Evolutionary conservation across 2,113 vertebrate species (phyloP).

Genomic region (Entomyzon cyanotis): DNA sequence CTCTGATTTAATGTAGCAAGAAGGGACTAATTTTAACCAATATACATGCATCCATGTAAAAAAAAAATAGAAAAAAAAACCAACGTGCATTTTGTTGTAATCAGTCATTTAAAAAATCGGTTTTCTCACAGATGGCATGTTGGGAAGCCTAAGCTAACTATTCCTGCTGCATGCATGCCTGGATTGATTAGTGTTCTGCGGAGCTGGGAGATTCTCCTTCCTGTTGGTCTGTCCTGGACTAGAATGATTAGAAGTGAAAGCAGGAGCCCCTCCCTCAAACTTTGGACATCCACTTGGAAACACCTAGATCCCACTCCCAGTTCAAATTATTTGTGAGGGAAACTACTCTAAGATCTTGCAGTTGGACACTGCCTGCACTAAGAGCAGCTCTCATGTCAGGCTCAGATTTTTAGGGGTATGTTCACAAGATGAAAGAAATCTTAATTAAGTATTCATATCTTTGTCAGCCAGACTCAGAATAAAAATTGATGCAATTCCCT

Average conservation of each 20-base stretch:
- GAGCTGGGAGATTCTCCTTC: not conserved
- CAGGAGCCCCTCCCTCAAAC: not conserved
- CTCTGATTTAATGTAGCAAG: not conserved
- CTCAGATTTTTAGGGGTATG: conserved; percentile 9
- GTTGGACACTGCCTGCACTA: not conserved
- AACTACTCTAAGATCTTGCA: not conserved
- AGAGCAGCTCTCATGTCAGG: not conserved
- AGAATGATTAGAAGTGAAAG: not conserved
- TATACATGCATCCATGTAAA: not conserved
- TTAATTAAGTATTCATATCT: conserved; percentile 53
- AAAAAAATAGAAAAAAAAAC: not conserved
- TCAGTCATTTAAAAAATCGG: not conserved
- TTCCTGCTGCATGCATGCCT: not conserved
- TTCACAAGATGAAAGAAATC: conserved; percentile 29
- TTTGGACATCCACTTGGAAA: not conserved
- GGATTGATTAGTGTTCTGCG: not conserved
- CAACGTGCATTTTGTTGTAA: not conserved
- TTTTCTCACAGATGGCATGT: not conserved
- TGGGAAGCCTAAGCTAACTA: not conserved
- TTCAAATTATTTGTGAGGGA: not conserved
- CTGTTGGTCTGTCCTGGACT: not conserved
- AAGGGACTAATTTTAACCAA: not conserved
- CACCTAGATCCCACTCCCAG: not conserved
- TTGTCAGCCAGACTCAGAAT: conserved; percentile 36
- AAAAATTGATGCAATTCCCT: not conserved